Evolutionary conservation across 64 coral and sea anemone genomes (phyloP).

Genomic region (Actinia equina): DNA sequence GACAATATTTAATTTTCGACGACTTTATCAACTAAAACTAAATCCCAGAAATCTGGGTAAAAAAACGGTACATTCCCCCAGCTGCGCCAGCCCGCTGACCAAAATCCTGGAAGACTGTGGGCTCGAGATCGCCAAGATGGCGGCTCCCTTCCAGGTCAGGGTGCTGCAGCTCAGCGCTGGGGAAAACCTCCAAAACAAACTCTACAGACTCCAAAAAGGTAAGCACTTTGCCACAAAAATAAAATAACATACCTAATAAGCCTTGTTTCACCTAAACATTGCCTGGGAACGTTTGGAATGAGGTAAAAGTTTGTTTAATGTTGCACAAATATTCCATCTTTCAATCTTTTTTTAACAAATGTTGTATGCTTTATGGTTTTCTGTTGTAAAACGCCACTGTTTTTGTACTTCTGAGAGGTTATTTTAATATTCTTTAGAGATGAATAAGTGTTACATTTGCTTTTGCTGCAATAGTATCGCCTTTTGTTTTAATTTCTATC

Average conservation of each 20-base stretch:
- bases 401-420: not conserved
- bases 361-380: not conserved
- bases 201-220: slow-evolving; percentile 62
- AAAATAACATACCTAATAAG: not conserved
- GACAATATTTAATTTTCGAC: too few species aligned
- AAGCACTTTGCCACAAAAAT: not conserved
- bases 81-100: too few species aligned
- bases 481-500: not conserved
- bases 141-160: slow-evolving; percentile 38
- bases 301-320: not conserved
- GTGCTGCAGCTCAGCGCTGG: slow-evolving; percentile 52
- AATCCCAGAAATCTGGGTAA: too few species aligned
- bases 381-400: not conserved
- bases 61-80: too few species aligned
- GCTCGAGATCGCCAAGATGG: slow-evolving; percentile 31
- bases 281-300: not conserved
- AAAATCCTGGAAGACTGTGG: too few species aligned
- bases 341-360: not conserved
- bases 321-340: not conserved
- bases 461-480: not conserved
- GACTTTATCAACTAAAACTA: too few species aligned
- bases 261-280: too few species aligned
- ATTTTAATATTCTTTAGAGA: not conserved
- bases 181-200: slow-evolving; percentile 49
- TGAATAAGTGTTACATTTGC: not conserved